Evolutionary conservation across 2,888 invertebrate genomes (phyloP).

Genomic region (Trichogramma evanescens): DNA sequence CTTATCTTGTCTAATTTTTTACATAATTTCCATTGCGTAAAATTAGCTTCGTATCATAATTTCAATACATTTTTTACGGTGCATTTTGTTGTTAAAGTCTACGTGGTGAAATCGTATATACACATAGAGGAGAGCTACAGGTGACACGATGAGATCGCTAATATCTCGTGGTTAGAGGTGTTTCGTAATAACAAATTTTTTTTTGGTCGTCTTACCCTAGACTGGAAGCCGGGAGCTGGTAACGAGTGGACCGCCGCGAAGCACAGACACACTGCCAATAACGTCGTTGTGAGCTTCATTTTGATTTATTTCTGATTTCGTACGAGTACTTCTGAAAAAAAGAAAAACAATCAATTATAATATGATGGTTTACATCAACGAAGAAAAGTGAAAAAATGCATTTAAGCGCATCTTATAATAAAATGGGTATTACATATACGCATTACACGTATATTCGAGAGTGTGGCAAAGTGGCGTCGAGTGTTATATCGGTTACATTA

Average conservation of each 20-base stretch:
- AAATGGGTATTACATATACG: too few relatives aligned
- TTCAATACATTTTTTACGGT: too few relatives aligned
- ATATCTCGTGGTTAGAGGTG: neutral
- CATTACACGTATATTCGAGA: neutral
- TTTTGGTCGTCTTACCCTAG: slow-evolving; percentile 34
- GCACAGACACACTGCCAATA: slow-evolving; percentile 34
- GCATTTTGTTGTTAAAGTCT: too few relatives aligned
- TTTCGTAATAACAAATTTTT: neutral
- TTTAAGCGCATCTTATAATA: too few relatives aligned
- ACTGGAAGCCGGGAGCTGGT: slow-evolving; percentile 36
- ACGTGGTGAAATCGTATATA: too few relatives aligned
- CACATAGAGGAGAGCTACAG: too few relatives aligned
- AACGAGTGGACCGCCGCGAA: slow-evolving; percentile 35
- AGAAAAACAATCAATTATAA: neutral
- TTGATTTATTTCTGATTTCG: slow-evolving; percentile 15
- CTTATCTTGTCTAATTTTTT: neutral
- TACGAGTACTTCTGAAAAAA: slow-evolving; percentile 9
- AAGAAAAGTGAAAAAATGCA: too few relatives aligned
- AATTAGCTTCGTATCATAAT: neutral
- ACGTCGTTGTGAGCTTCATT: slow-evolving; percentile 36
- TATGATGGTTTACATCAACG: neutral
- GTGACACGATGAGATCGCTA: neutral
- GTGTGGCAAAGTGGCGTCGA: too few relatives aligned
- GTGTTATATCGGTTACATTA: too few relatives aligned
- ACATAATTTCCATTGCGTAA: neutral